Conservation (phyloP, 2,888 invertebrate genomes). For the Lasiommata megera region DNA sequence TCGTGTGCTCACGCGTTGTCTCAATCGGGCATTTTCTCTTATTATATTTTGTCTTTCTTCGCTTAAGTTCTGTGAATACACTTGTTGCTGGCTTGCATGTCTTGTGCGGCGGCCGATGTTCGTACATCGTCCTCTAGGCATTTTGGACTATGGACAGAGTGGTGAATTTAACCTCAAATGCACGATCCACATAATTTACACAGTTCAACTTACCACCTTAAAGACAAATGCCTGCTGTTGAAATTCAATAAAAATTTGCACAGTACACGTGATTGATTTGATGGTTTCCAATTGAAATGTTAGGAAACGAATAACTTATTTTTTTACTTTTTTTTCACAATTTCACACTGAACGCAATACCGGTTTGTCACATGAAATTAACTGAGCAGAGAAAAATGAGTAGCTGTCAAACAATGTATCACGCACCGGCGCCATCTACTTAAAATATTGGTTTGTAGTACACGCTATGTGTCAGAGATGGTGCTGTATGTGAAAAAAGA, state of each 20-base stretch:
- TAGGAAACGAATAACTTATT: not conserved
- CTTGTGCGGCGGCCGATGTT: constrained; percentile 40
- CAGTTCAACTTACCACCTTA: constrained; percentile 36
- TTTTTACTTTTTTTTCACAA: constrained; percentile 19
- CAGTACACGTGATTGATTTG: constrained; percentile 33
- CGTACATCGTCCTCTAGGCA: no score
- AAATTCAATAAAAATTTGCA: constrained; percentile 34
- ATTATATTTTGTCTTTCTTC: constrained; percentile 24
- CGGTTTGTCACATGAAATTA: constrained; percentile 25
- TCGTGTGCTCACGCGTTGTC: constrained; percentile 37
- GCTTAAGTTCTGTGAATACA: constrained; percentile 36
- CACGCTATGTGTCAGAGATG: constrained; percentile 36
- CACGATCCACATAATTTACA: constrained; percentile 35
- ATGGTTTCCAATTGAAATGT: constrained; percentile 19
- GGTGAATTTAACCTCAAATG: constrained; percentile 36
- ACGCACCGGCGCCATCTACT: constrained; percentile 27
- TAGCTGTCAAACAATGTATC: constrained; percentile 32
- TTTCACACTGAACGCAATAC: constrained; percentile 31
- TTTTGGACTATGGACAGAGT: constrained; percentile 37
- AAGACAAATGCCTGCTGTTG: constrained; percentile 37
- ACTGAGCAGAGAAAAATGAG: constrained; percentile 29
- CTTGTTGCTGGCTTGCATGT: constrained; percentile 37
- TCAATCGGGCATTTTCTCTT: constrained; percentile 38
- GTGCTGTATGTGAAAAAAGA: not conserved
- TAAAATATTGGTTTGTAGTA: constrained; percentile 33